Conservation (phyloP, 2,113 vertebrate genomes). For the Peromyscus maniculatus region DNA sequence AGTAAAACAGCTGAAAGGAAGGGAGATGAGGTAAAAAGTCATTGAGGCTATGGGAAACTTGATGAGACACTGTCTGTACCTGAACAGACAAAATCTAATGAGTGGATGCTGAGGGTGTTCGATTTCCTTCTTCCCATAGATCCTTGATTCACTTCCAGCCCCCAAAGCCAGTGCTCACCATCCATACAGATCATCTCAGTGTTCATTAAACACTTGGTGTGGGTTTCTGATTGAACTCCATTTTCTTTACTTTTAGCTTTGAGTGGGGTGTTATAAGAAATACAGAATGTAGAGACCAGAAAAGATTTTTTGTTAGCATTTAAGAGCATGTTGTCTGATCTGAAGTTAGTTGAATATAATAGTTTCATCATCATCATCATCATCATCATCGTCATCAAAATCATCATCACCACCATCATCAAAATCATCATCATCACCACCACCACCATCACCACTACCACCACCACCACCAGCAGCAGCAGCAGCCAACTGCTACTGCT, state of each 20-base stretch:
- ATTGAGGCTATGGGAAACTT: not conserved
- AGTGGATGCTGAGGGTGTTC: not conserved
- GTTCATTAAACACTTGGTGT: not conserved
- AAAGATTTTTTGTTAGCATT: not conserved
- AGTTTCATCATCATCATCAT: not conserved
- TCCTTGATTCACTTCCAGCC: not conserved
- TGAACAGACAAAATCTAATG: not conserved
- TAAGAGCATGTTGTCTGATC: not conserved
- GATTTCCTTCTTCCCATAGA: not conserved
- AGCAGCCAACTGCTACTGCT: not conserved
- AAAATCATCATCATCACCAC: not conserved
- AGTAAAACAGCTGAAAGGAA: not conserved
- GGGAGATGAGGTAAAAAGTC: not conserved
- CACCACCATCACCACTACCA: accelerated
- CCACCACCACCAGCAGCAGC: not conserved
- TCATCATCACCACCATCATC: not conserved
- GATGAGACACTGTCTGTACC: not conserved
- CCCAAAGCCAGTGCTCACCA: not conserved
- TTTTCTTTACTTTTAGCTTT: constrained; percentile 11
- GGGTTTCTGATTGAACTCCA: not conserved
- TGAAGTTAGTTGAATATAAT: not conserved
- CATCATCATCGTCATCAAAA: too few species aligned
- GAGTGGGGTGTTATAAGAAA: not conserved
- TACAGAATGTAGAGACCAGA: not conserved
- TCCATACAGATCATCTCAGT: not conserved